A percentile compares a stretch with the other conserved stretches of the same genome.
phyloP scores from a whole-genome alignment of 2,113 vertebrate species.

The Trichechus manatus region DNA sequence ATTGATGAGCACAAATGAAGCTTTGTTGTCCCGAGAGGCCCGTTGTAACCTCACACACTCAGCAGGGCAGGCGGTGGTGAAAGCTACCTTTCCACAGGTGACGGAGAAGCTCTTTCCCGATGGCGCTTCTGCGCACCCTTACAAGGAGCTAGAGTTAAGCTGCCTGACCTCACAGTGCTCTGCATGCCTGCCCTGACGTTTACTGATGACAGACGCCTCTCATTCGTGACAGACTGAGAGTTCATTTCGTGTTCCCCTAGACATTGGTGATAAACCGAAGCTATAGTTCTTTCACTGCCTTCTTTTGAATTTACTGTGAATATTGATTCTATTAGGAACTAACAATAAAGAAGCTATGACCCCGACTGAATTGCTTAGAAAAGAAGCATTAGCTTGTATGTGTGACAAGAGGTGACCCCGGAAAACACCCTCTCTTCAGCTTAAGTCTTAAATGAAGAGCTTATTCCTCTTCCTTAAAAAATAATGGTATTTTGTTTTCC shows the following conservation, averaged over 20 bases:
- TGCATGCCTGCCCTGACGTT: neutral
- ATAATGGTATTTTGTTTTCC: neutral
- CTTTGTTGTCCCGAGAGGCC: neutral
- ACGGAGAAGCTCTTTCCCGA: neutral
- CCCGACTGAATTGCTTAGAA: fast-evolving
- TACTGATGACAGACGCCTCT: neutral
- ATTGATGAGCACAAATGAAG: neutral
- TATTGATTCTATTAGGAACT: neutral
- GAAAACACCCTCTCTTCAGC: neutral
- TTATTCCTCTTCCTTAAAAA: neutral
- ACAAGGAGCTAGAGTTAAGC: neutral
- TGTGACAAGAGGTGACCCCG: neutral
- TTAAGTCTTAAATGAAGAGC: neutral
- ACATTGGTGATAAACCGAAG: neutral
- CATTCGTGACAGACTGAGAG: neutral
- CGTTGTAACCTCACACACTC: neutral
- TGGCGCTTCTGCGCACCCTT: neutral
- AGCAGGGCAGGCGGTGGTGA: neutral
- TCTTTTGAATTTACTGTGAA: neutral
- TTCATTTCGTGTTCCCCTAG: neutral
- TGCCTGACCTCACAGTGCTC: slow-evolving; percentile 58
- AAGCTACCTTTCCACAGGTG: neutral
- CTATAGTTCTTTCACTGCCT: slow-evolving; percentile 53
- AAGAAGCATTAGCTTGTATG: neutral
- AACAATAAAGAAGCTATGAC: neutral